A percentile compares a stretch with the other conserved stretches of the same genome.
phyloP scores from a whole-genome alignment of 2,888 invertebrate genomes.

The Diarsia rubi region DNA sequence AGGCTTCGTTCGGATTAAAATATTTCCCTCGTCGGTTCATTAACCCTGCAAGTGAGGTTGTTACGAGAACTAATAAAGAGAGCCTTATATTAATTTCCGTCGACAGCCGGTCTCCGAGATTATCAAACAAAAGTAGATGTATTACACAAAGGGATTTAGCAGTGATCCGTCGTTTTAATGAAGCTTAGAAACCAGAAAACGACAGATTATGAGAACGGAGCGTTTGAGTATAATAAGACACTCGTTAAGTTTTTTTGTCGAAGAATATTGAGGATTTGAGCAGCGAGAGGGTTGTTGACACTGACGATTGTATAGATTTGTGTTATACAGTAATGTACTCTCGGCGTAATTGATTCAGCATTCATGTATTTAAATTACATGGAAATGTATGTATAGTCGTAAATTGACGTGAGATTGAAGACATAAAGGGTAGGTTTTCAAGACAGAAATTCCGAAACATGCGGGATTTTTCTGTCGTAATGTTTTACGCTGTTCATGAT shows the following conservation, averaged over 20 bases:
- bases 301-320: conserved; percentile 32
- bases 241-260: conserved; percentile 55
- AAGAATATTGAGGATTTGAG: conserved; percentile 38
- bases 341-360: conserved; percentile 43
- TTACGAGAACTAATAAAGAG: conserved; percentile 64
- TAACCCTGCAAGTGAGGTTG: conserved; percentile 64
- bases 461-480: conserved; percentile 16
- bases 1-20: conserved; percentile 62
- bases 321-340: conserved; percentile 19
- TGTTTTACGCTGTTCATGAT: conserved; percentile 32
- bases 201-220: conserved; percentile 53
- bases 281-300: conserved; percentile 30
- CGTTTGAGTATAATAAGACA: conserved; percentile 45
- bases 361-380: conserved; percentile 52
- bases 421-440: conserved; percentile 16
- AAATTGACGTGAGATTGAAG: conserved; percentile 43
- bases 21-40: conserved; percentile 61
- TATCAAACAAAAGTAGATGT: conserved; percentile 63
- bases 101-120: conserved; percentile 56
- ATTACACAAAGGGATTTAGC: conserved; percentile 63
- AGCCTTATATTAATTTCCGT: conserved; percentile 64
- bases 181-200: conserved; percentile 61
- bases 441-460: conserved; percentile 19
- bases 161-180: conserved; percentile 57
- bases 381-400: conserved; percentile 37